Conservation (phyloP, 2,113 vertebrate species). For the Brachyhypopomus gauderio region DNA sequence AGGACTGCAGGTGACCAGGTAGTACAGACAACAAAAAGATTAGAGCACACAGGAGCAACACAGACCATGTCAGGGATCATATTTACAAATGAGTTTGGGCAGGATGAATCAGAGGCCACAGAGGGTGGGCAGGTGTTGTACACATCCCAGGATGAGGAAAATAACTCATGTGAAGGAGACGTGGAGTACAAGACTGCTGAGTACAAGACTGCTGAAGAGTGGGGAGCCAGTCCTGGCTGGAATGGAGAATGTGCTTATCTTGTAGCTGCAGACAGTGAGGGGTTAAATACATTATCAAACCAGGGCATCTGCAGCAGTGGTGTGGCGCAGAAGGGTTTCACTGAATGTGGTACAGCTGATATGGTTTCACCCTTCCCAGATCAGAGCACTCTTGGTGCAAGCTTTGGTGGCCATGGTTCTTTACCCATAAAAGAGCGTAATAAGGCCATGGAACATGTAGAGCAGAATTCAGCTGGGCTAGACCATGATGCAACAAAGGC, state of each 20-base stretch:
- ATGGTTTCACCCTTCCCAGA: neutral
- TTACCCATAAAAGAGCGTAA: neutral
- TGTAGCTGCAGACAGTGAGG: slow-evolving; percentile 31
- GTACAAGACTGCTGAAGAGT: slow-evolving; percentile 74
- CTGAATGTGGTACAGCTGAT: slow-evolving; percentile 20
- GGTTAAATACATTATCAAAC: slow-evolving; percentile 13
- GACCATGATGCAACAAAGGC: neutral
- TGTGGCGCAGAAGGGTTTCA: slow-evolving; percentile 23
- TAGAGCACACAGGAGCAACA: slow-evolving; percentile 28
- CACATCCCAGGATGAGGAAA: slow-evolving; percentile 25
- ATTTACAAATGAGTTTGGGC: slow-evolving; percentile 73
- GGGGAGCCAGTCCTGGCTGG: slow-evolving; percentile 61
- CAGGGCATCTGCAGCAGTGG: neutral
- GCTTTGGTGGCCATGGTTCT: slow-evolving; percentile 17
- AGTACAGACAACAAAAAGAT: slow-evolving; percentile 20
- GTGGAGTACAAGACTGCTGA: slow-evolving; percentile 72
- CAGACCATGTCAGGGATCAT: slow-evolving; percentile 70
- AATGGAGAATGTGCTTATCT: slow-evolving; percentile 65
- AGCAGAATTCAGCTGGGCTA: neutral
- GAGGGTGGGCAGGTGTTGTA: slow-evolving; percentile 33
- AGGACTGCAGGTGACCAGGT: slow-evolving; percentile 29
- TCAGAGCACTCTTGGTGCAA: slow-evolving; percentile 19
- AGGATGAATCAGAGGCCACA: slow-evolving; percentile 63
- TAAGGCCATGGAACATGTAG: neutral
- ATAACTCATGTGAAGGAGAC: slow-evolving; percentile 54